Evolutionary conservation across 2,113 vertebrate species (phyloP).

Genomic region (Catharus fuscescens): DNA sequence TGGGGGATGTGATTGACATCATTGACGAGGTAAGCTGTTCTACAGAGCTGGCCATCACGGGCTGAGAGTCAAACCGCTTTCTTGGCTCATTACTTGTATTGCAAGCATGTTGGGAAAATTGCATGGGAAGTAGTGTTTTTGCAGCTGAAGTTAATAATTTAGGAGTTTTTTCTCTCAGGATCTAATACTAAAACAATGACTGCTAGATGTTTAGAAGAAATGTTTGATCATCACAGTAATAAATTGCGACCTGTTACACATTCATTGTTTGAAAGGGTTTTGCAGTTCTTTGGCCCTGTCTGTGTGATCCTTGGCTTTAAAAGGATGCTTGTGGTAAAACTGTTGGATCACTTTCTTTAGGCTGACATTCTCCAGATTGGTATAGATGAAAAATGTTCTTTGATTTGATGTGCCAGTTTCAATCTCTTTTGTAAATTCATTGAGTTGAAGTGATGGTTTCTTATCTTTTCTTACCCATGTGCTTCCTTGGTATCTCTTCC

Average conservation of each 20-base stretch:
- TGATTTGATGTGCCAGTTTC: background rate
- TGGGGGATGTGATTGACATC: conserved; percentile 88
- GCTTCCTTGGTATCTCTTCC: background rate
- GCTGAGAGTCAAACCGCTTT: background rate
- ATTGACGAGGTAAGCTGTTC: conserved; percentile 85
- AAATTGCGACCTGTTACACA: background rate
- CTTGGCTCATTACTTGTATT: background rate
- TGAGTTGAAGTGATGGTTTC: background rate
- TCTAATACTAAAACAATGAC: background rate
- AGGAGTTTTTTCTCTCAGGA: background rate
- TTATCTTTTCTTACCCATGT: background rate
- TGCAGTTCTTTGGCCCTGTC: background rate
- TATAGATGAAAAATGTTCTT: background rate
- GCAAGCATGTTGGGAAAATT: background rate
- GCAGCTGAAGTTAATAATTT: background rate
- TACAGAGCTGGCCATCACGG: background rate
- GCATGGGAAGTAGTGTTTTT: background rate
- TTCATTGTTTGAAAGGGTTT: background rate
- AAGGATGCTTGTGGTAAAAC: background rate
- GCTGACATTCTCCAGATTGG: background rate
- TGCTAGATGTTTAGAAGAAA: background rate
- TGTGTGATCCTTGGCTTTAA: background rate
- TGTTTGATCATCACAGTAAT: background rate
- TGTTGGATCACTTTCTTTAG: background rate
- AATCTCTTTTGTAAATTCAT: background rate